Percentiles rank a stretch among this genome's conserved stretches.
Evolutionary conservation across 2,113 vertebrate genomes (phyloP).

Genomic region (Pipa parva): DNA sequence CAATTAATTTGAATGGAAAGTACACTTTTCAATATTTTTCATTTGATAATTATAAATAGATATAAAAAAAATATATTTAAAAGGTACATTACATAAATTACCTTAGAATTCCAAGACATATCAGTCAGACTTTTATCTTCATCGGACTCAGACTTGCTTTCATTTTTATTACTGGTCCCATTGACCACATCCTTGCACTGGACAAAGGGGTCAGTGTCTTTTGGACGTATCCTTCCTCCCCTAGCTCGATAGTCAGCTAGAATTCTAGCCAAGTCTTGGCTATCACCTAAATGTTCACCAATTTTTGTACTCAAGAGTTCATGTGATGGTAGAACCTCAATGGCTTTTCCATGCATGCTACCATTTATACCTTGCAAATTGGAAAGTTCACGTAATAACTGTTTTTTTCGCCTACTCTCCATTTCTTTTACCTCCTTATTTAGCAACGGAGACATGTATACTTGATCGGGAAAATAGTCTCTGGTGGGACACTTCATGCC

Average conservation of each 20-base stretch:
- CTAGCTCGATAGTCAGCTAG: slow-evolving; percentile 89
- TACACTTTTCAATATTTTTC: too few relatives aligned
- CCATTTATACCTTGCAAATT: slow-evolving; percentile 73
- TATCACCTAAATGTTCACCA: slow-evolving; percentile 73
- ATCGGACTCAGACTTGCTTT: slow-evolving; percentile 70
- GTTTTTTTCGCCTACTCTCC: slow-evolving; percentile 84
- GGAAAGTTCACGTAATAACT: slow-evolving; percentile 80
- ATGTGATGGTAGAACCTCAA: slow-evolving; percentile 80
- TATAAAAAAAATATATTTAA: too few relatives aligned
- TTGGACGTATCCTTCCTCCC: slow-evolving; percentile 84
- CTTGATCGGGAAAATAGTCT: slow-evolving; percentile 92
- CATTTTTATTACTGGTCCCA: slow-evolving; percentile 51
- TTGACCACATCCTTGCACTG: slow-evolving; percentile 53
- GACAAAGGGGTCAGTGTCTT: slow-evolving; percentile 73
- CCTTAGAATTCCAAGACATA: slow-evolving; percentile 78
- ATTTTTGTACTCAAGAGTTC: slow-evolving; percentile 80
- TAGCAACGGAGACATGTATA: slow-evolving; percentile 88
- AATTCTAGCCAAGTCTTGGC: slow-evolving; percentile 80
- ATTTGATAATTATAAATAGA: too few relatives aligned
- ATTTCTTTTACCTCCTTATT: slow-evolving; percentile 88
- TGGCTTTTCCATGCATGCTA: slow-evolving; percentile 57
- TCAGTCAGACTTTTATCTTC: slow-evolving; percentile 76
- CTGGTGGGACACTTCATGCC: slow-evolving; percentile 88
- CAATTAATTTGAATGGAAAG: too few relatives aligned
- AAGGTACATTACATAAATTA: too few relatives aligned